Conservation (phyloP, 2,888 invertebrate genomes). For the Myopa testacea region DNA sequence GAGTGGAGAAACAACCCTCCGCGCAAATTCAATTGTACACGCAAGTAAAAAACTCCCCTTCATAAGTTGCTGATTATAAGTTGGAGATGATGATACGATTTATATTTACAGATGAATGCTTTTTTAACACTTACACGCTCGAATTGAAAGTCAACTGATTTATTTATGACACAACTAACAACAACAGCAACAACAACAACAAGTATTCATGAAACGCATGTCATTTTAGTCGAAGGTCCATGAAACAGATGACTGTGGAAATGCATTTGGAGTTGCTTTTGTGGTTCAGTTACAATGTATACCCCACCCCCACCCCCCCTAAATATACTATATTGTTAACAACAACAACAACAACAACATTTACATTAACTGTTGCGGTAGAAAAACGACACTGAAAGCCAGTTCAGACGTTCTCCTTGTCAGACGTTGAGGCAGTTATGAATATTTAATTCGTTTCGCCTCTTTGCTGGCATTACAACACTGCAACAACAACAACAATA, state of each 20-base stretch:
- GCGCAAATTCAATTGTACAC: constrained; percentile 26
- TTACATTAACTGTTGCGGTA: constrained; percentile 6
- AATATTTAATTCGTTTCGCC: constrained; percentile 58
- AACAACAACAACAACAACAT: constrained; percentile 16
- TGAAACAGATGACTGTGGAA: not conserved
- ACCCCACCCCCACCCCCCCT: not conserved
- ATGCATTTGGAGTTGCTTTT: constrained; percentile 21
- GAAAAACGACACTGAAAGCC: not conserved
- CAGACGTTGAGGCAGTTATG: constrained; percentile 55
- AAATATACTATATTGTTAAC: not conserved
- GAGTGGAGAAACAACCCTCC: constrained; percentile 8
- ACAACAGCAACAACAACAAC: not conserved
- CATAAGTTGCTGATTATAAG: constrained; percentile 10
- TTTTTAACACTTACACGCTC: constrained; percentile 45
- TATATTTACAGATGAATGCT: constrained; percentile 36
- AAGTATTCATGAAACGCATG: not conserved
- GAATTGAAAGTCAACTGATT: constrained; percentile 38
- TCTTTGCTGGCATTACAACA: constrained; percentile 23
- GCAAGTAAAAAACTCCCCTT: constrained; percentile 14
- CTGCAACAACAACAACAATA: constrained; percentile 38
- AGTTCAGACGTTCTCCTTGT: constrained; percentile 18
- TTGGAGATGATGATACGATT: constrained; percentile 18
- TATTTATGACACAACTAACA: constrained; percentile 25
- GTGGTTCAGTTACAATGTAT: constrained; percentile 32
- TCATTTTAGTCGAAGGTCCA: not conserved